Conservation (phyloP, 2,797 vertebrate genomes). For the Clarias platycephalus region DNA sequence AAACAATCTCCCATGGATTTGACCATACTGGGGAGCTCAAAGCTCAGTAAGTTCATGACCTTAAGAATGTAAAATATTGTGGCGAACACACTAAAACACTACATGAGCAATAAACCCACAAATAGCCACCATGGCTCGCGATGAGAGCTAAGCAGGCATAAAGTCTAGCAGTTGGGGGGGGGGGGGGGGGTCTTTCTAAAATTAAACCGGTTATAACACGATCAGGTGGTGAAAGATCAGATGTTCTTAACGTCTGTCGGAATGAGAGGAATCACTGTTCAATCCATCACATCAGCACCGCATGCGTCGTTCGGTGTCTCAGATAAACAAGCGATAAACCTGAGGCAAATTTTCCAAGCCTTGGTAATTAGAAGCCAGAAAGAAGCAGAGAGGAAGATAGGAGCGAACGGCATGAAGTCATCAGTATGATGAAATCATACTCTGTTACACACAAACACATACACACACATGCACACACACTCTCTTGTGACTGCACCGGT, state of each 20-base stretch:
- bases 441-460: neutral
- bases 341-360: neutral
- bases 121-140: neutral
- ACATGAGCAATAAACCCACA: neutral
- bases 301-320: neutral
- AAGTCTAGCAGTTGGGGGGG: neutral
- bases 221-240: slow-evolving; percentile 32
- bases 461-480: neutral
- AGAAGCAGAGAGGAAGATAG: neutral
- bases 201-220: slow-evolving; percentile 40
- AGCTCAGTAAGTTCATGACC: neutral
- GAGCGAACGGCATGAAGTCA: neutral
- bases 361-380: neutral
- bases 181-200: neutral
- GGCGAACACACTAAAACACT: neutral
- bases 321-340: slow-evolving; percentile 15
- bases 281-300: too few species aligned
- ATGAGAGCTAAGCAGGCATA: neutral
- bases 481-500: neutral
- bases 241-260: neutral
- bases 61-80: neutral
- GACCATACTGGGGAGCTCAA: too few species aligned
- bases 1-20: neutral
- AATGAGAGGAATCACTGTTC: slow-evolving; percentile 3
- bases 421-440: neutral